These are phyloP conservation scores for Siniperca knerii DNA, from an alignment of 2,113 vertebrate species.

Conservation along the genomic window DNA sequence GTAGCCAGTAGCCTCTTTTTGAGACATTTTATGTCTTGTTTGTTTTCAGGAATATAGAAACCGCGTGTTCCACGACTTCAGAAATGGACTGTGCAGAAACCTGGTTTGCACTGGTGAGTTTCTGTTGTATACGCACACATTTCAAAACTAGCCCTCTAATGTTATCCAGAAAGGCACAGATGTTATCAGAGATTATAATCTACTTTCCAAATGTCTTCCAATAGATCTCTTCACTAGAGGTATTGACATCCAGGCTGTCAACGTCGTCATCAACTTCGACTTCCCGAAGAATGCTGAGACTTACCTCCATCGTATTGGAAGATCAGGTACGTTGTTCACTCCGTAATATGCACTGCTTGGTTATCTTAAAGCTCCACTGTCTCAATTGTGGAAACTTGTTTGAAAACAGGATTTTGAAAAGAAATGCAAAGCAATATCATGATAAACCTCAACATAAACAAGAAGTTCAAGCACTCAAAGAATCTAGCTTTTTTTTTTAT, in stretches of 20 bases:
- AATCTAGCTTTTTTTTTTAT: neutral
- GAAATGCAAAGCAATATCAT: neutral
- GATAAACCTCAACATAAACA: neutral
- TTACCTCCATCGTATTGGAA: slow-evolving; percentile 87
- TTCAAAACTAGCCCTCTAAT: accelerated
- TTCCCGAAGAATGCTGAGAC: slow-evolving; percentile 87
- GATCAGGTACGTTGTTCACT: slow-evolving; percentile 78
- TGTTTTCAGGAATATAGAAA: slow-evolving; percentile 82
- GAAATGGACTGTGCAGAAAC: slow-evolving; percentile 87
- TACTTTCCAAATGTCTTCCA: neutral
- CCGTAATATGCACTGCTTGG: neutral
- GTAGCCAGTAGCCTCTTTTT: neutral
- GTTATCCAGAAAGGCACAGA: too few relatives aligned
- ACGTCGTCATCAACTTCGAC: slow-evolving; percentile 88
- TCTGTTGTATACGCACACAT: accelerated
- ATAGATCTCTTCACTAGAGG: slow-evolving; percentile 88
- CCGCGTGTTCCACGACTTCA: slow-evolving; percentile 86
- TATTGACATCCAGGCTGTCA: slow-evolving; percentile 88
- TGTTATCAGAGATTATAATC: neutral
- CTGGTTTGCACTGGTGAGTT: slow-evolving; percentile 86
- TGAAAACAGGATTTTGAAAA: neutral
- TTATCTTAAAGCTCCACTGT: neutral
- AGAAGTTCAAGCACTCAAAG: neutral
- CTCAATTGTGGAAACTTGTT: neutral
- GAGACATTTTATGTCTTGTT: neutral